A percentile compares a stretch with the other conserved stretches of the same genome.
These are phyloP conservation scores for Hydroisotoma schaefferi DNA, from an alignment of 2,888 invertebrate genomes.

Conservation along the genomic window DNA sequence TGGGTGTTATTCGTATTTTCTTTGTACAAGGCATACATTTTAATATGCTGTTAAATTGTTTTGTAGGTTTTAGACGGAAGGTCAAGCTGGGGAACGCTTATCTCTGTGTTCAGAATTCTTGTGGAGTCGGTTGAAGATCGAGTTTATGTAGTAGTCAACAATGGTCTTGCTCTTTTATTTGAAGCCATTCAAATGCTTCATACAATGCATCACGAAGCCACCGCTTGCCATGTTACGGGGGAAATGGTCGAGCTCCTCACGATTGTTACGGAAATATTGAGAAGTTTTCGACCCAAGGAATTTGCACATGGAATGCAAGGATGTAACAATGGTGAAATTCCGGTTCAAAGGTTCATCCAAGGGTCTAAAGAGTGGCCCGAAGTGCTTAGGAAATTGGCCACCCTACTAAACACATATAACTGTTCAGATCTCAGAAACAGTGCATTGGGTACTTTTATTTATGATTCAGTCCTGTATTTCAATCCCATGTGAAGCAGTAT, in stretches of 20 bases:
- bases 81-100: conserved; percentile 90
- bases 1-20: background rate
- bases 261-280: conserved; percentile 50
- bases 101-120: conserved; percentile 81
- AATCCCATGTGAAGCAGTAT: background rate
- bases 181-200: conserved; percentile 83
- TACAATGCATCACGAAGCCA: conserved; percentile 90
- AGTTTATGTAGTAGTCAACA: conserved; percentile 82
- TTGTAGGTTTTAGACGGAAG: conserved; percentile 73
- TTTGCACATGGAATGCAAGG: conserved; percentile 41
- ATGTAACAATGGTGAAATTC: conserved; percentile 36
- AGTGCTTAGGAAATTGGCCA: conserved; percentile 78
- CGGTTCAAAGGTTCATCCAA: conserved; percentile 40
- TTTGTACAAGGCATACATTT: background rate
- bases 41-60: conserved; percentile 19
- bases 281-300: conserved; percentile 44
- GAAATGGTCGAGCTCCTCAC: conserved; percentile 79
- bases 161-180: conserved; percentile 75
- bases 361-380: conserved; percentile 79
- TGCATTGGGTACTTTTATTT: conserved; percentile 63
- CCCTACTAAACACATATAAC: conserved; percentile 82
- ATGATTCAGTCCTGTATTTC: background rate
- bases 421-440: conserved; percentile 76
- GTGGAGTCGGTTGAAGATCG: conserved; percentile 87
- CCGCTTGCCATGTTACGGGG: conserved; percentile 77